These are phyloP conservation scores for Zenarchopterus dispar DNA, from an alignment of 2,797 vertebrate species.

Conservation along the genomic window DNA sequence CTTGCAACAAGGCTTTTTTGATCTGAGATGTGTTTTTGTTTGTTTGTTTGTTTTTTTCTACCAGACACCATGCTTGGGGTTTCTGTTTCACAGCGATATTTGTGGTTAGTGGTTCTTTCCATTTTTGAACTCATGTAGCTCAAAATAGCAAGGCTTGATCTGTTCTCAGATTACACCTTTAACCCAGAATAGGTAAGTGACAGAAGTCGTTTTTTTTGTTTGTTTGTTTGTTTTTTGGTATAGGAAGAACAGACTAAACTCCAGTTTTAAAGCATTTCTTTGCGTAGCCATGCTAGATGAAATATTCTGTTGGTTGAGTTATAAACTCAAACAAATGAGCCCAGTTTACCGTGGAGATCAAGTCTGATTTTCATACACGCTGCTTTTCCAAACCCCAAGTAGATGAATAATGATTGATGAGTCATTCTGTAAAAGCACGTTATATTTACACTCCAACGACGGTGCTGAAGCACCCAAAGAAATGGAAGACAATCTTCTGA, in stretches of 20 bases:
- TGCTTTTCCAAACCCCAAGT: slow-evolving; percentile 12
- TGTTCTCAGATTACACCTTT: not conserved
- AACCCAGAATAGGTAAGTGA: not conserved
- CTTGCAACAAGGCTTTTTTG: slow-evolving; percentile 1
- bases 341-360: not conserved
- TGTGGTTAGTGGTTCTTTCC: slow-evolving; percentile 11
- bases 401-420: slow-evolving; percentile 4
- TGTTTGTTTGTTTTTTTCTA: slow-evolving; percentile 1
- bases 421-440: not conserved
- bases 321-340: slow-evolving; percentile 6
- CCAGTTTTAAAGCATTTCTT: too few species aligned
- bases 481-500: slow-evolving; percentile 6
- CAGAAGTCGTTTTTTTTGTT: too few species aligned
- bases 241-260: too few species aligned
- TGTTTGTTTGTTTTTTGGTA: too few species aligned
- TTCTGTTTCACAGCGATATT: not conserved
- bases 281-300: too few species aligned
- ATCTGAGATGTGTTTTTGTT: slow-evolving; percentile 7
- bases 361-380: not conserved
- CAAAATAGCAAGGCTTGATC: slow-evolving; percentile 1
- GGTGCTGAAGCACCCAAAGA: slow-evolving; percentile 4
- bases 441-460: slow-evolving; percentile 2
- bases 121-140: not conserved
- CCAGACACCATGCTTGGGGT: slow-evolving; percentile 24
- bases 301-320: not conserved